Percentiles rank a stretch among this genome's conserved stretches.
Evolutionary conservation across 2,797 vertebrate species (phyloP).

Genomic region (Sebastolobus altivelis): DNA sequence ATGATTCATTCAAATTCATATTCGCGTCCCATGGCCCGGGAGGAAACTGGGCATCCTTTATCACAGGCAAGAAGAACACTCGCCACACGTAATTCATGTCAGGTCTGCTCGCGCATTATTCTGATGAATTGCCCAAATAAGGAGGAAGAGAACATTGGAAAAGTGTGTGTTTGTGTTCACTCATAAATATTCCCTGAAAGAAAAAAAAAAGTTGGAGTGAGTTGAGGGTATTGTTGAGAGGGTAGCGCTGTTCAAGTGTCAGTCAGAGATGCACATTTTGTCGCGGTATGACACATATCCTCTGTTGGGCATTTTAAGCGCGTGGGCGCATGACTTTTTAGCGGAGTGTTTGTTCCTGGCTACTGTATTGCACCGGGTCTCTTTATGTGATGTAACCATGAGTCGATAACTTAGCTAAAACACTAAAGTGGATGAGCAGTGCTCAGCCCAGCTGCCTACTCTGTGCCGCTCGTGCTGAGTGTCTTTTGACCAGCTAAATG

Average conservation of each 20-base stretch:
- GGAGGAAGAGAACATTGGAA: slow-evolving; percentile 17
- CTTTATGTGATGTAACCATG: slow-evolving; percentile 43
- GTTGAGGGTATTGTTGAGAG: slow-evolving; percentile 15
- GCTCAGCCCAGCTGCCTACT: slow-evolving; percentile 7
- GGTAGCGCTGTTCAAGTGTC: slow-evolving; percentile 21
- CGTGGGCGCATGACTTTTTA: slow-evolving; percentile 45
- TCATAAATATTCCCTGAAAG: slow-evolving; percentile 30
- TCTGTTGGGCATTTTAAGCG: slow-evolving; percentile 34
- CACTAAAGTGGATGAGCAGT: slow-evolving; percentile 16
- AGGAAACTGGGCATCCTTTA: slow-evolving; percentile 48
- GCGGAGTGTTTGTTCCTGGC: slow-evolving; percentile 32
- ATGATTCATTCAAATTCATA: slow-evolving; percentile 60
- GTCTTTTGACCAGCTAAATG: background rate
- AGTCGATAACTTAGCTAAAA: slow-evolving; percentile 39
- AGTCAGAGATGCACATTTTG: slow-evolving; percentile 29
- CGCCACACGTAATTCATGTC: slow-evolving; percentile 38
- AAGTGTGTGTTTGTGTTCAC: background rate
- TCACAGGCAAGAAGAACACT: slow-evolving; percentile 37
- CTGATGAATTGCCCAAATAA: slow-evolving; percentile 54
- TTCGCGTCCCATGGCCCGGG: slow-evolving; percentile 42
- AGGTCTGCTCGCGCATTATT: slow-evolving; percentile 39
- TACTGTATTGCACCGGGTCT: slow-evolving; percentile 10
- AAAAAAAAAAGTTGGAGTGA: background rate
- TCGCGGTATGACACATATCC: slow-evolving; percentile 44
- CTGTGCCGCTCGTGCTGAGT: background rate